Evolutionary conservation across 2,113 vertebrate species (phyloP), one percentile per base, ranked within the genome.

Genomic region (Stigmatopora nigra): DNA sequence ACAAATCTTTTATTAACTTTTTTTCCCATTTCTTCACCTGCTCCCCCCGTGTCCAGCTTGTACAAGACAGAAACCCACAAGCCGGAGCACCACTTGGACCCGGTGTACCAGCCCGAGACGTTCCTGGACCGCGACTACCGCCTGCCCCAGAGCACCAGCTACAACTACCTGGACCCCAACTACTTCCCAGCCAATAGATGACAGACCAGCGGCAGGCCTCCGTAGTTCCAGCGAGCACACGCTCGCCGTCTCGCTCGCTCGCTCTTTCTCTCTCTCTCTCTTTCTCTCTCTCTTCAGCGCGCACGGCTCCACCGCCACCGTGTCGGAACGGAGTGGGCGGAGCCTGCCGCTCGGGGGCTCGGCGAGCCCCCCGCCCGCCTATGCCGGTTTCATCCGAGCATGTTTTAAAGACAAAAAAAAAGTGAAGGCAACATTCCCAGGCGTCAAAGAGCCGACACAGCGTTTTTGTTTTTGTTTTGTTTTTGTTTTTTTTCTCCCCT

Each of bases 171-270:
- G 92, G 97, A 99, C 91, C 97, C 97, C 73, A 99, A 99, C 92
- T 99, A 99, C 93, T 99, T 95, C 89, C 95, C 97, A 75, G 97
- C 97, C 77, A 99, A 99, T 89, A 99, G 97, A 98, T 99, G 95
- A 99, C 95, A 93, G 93, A 56, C 20, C 22, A 92, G 84, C 75
- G 81, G 70, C 77, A 62, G 65, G 68, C 59, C 64, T 59, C 72
- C 69, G 46, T 77, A 77, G 76, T 77, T 80, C 72, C 78, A 82
- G 79, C 77, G 38, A 41, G 8, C 53, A 31, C 53, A 13, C 53
- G 15, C 53, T 25, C 51, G 49, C 20, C 20, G 17, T 52, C 17
- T 53, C 13, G 8, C 19, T 53, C 17, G 17, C 6, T 51, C 17
- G 8, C 5, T 53, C 4, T 14, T 20, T n/a, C 5, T 53, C 4